These are phyloP conservation scores for Leptopterna dolabrata DNA, from an alignment of 2,888 invertebrate species.

Conservation along the genomic window DNA sequence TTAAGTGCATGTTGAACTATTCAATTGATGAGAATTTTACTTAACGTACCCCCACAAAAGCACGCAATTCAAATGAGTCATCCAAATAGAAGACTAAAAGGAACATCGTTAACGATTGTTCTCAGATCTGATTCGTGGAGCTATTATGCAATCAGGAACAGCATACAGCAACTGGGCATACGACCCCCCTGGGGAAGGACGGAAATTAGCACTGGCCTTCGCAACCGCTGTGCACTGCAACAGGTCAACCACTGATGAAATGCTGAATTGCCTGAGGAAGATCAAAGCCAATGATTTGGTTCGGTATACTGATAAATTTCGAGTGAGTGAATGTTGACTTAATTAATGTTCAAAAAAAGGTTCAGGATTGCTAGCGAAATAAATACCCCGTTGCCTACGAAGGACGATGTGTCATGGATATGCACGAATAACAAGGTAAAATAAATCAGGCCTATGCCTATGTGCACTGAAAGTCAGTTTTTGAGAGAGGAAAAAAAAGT, in stretches of 20 bases:
- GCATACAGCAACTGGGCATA: constrained; percentile 50
- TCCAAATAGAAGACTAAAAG: background rate
- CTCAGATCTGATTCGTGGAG: background rate
- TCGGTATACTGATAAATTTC: constrained; percentile 62
- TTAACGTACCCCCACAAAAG: too few species aligned
- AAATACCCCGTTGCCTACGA: too few species aligned
- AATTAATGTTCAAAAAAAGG: too few species aligned
- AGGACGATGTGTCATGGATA: too few species aligned
- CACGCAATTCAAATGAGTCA: too few species aligned
- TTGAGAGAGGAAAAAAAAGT: too few species aligned
- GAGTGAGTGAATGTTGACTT: background rate
- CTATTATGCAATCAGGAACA: constrained; percentile 42
- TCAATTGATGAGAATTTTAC: too few species aligned
- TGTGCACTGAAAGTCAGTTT: too few species aligned
- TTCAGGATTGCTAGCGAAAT: too few species aligned
- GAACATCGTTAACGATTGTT: background rate
- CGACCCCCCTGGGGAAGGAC: constrained; percentile 54
- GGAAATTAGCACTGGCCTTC: constrained; percentile 73
- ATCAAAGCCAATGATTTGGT: constrained; percentile 74
- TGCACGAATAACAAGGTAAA: too few species aligned
- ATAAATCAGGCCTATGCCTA: too few species aligned
- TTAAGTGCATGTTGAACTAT: too few species aligned
- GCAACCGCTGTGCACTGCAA: constrained; percentile 75
- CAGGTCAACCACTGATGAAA: constrained; percentile 65
- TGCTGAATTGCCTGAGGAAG: constrained; percentile 75